phyloP scores from a whole-genome alignment of 2,113 vertebrate species.

The Engraulis encrasicolus region DNA sequence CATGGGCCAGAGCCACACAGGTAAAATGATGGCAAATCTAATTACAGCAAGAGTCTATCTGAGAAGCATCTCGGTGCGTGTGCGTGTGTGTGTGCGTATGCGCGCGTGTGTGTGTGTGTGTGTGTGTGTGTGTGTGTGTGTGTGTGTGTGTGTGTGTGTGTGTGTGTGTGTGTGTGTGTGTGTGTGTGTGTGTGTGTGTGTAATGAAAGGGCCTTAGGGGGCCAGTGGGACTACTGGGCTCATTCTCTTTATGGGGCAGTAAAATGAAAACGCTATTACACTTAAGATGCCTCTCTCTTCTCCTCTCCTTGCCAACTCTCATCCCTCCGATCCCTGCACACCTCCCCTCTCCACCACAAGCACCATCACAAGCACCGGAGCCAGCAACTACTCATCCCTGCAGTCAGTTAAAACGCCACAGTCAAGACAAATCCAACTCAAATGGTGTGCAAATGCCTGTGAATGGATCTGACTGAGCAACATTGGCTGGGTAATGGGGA shows the following conservation, averaged over 20 bases:
- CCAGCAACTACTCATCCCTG: slow-evolving; percentile 45
- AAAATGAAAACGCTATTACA: slow-evolving; percentile 67
- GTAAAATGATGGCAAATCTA: slow-evolving; percentile 30
- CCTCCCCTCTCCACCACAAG: slow-evolving; percentile 46
- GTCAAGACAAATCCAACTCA: slow-evolving; percentile 69
- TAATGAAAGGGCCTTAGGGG: not conserved
- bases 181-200: not conserved
- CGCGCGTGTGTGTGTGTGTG: not conserved
- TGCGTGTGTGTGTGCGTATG: not conserved
- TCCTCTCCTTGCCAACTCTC: too few relatives aligned
- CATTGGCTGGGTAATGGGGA: slow-evolving; percentile 64
- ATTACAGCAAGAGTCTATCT: slow-evolving; percentile 15
- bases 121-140: not conserved
- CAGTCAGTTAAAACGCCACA: slow-evolving; percentile 52
- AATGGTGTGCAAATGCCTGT: slow-evolving; percentile 70
- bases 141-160: slow-evolving; percentile 25
- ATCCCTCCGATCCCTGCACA: too few relatives aligned
- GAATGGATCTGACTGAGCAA: slow-evolving; percentile 58
- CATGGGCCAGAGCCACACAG: slow-evolving; percentile 21
- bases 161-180: slow-evolving; percentile 7
- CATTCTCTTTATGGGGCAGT: slow-evolving; percentile 66
- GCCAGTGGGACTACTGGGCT: slow-evolving; percentile 39
- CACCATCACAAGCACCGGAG: slow-evolving; percentile 14
- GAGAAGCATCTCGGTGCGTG: not conserved
- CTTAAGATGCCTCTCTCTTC: slow-evolving; percentile 54